phyloP scores from a whole-genome alignment of 2,888 invertebrate genomes.

The Scaptomyza caliginosa region DNA sequence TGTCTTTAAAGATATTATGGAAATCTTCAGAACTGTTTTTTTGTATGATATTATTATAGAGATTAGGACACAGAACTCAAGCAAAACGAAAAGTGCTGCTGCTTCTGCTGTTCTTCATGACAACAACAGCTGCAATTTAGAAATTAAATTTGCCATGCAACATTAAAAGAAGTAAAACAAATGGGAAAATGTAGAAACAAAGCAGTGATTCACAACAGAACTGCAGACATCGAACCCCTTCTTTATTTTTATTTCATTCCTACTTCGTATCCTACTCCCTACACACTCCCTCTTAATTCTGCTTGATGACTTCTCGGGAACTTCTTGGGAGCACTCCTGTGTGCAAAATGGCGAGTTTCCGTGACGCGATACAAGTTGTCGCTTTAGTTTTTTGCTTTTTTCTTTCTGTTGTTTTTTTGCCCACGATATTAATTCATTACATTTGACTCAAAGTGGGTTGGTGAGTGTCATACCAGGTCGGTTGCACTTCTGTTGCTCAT shows the following conservation, averaged over 20 bases:
- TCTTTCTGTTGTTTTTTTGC: constrained; percentile 71
- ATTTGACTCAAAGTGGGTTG: constrained; percentile 45
- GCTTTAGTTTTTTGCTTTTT: constrained; percentile 35
- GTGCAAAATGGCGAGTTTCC: constrained; percentile 30
- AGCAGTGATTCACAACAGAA: constrained; percentile 61
- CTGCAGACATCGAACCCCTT: constrained; percentile 8
- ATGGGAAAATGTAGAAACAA: constrained; percentile 20
- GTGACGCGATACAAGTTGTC: constrained; percentile 70
- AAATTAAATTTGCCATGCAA: constrained; percentile 82
- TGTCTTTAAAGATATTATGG: too few relatives aligned
- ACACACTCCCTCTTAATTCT: background rate
- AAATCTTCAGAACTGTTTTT: too few relatives aligned
- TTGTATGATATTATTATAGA: too few relatives aligned
- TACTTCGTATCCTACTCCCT: too few relatives aligned
- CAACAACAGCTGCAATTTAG: constrained; percentile 81
- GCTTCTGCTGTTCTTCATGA: too few relatives aligned
- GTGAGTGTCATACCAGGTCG: constrained; percentile 35
- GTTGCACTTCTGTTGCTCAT: too few relatives aligned
- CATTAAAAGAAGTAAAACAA: constrained; percentile 62
- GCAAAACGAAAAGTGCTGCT: too few relatives aligned
- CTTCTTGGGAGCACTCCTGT: constrained; percentile 28
- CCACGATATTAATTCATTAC: constrained; percentile 68
- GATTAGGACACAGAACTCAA: too few relatives aligned
- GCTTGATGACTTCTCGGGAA: constrained; percentile 33
- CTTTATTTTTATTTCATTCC: too few relatives aligned